These are phyloP conservation scores for Cyclura pinguis DNA, from an alignment of 2,797 vertebrate species.

Conservation along the genomic window DNA sequence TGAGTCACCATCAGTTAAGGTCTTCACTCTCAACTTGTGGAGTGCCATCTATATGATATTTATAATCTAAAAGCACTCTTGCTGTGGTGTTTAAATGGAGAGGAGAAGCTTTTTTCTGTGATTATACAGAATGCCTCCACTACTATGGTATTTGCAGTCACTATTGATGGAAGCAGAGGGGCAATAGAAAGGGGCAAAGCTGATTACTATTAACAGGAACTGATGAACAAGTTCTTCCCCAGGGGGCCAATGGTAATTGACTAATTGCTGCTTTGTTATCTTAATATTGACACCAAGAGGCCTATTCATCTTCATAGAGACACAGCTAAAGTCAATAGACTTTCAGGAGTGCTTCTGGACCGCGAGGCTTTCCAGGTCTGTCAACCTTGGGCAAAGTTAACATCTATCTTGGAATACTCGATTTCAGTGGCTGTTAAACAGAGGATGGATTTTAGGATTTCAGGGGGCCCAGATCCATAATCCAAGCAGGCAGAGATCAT, in stretches of 20 bases:
- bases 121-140: neutral
- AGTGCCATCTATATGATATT: neutral
- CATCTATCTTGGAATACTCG: neutral
- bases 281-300: slow-evolving; percentile 32
- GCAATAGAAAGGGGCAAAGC: neutral
- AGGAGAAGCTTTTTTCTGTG: neutral
- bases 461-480: neutral
- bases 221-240: slow-evolving; percentile 2
- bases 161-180: neutral
- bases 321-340: slow-evolving; percentile 11
- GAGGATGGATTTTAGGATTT: neutral
- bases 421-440: neutral
- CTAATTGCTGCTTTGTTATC: slow-evolving; percentile 21
- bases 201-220: neutral
- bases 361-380: neutral
- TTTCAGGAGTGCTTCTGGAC: neutral
- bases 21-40: neutral
- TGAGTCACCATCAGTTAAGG: no score
- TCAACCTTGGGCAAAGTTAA: slow-evolving; percentile 3
- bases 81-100: neutral
- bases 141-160: neutral
- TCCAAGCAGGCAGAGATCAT: neutral
- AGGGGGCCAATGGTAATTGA: neutral
- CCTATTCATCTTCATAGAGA: neutral
- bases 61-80: neutral